phyloP scores from a whole-genome alignment of 2,113 vertebrate species.

The Cynoglossus semilaevis region DNA sequence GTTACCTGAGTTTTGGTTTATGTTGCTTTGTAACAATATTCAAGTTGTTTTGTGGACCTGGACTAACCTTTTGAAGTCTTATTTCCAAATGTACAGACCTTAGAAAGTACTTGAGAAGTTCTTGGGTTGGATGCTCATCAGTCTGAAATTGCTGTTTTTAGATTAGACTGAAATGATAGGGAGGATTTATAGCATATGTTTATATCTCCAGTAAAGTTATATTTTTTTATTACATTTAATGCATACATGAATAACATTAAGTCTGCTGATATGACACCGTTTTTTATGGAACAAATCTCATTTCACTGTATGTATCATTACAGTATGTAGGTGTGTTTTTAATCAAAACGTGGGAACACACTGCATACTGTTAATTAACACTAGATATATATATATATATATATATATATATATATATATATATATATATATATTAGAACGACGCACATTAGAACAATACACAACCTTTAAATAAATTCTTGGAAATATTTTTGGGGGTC shows the following conservation, averaged over 20 bases:
- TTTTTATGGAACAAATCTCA: conserved; percentile 16
- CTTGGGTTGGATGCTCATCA: not conserved
- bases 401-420: no score
- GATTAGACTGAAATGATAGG: conserved; percentile 9
- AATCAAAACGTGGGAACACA: not conserved
- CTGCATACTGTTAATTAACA: no score
- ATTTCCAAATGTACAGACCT: not conserved
- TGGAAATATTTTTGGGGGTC: no score
- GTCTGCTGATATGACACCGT: conserved; percentile 43
- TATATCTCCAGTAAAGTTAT: conserved; percentile 46
- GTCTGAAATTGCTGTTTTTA: no score
- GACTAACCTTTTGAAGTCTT: not conserved
- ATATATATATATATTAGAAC: no score
- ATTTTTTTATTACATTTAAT: conserved; percentile 61
- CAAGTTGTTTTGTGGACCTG: no score
- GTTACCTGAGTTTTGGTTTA: no score
- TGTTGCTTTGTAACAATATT: no score
- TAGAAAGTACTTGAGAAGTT: not conserved
- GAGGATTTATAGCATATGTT: conserved; percentile 33
- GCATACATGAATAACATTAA: conserved; percentile 64
- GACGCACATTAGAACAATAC: no score
- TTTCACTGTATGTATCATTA: conserved; percentile 20
- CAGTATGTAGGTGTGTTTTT: conserved; percentile 9
- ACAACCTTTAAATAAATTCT: no score
- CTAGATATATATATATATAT: no score